Evolutionary conservation across 2,797 vertebrate species (phyloP), one percentile per base, ranked within the genome.

Genomic region (Clarias laeviceps): DNA sequence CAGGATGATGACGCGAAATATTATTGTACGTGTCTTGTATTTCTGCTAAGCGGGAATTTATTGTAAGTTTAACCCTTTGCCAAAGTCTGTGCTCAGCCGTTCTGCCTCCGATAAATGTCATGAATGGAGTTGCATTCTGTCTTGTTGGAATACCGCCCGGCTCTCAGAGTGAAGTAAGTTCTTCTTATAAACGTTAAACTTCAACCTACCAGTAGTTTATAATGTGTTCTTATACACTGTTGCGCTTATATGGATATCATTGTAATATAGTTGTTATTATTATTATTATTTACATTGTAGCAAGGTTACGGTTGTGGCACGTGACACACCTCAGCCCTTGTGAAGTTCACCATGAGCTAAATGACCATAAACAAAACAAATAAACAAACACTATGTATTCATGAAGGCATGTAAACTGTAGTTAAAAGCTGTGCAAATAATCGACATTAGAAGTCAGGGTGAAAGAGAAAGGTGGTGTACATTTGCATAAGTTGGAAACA

Each of bases 81-180:
- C 62, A 76, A 54, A 70, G 76, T 74, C 84, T 65, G 89, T 80
- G 66, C 88, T 84, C 56, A 80, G 89, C 69, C 83, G 80, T 86
- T 84, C 69, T 90, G 95, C 92, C 27, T 76, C 45, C 50, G 18
- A 29, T 70, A 87, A 84, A 84, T 84, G 86, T 87, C 94, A 97
- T 98, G 97, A 97, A 98, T 98, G 97, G 97, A 95, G 97, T 97
- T 94, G 94, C 96, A 89, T 98, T 98, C 92, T 98, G 96, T 94
- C 96, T 98, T 93, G 97, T 98, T 96, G 97, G 97, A 93, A 97
- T 97, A 91, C 97, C 97, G n/a, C 96, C 96, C 85, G 92, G 91
- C 88, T 91, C 94, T 86, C 94, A 93, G 91, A 87, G 92, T 90
- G 93, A 93, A 94, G 96, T 96, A 95, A 96, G 94, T 91, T 70